Percentiles rank a stretch among this genome's conserved stretches.
Evolutionary conservation across 2,888 invertebrate species (phyloP).

Genomic region (Embidobia sp.): DNA sequence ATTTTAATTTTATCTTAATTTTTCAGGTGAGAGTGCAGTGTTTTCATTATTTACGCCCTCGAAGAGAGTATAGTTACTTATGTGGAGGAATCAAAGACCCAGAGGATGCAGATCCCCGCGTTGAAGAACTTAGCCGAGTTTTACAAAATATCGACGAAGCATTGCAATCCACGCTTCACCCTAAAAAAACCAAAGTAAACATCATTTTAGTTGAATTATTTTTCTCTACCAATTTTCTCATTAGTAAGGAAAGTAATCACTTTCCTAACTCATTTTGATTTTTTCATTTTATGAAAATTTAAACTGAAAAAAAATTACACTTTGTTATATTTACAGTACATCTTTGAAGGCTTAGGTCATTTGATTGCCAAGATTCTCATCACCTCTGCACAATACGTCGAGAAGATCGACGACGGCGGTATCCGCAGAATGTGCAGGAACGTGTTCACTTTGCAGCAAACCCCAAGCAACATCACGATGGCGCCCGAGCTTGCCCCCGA

Average conservation of each 20-base stretch:
- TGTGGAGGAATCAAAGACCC: slow-evolving; percentile 85
- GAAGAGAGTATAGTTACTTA: slow-evolving; percentile 75
- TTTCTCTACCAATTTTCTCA: no score
- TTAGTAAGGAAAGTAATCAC: no score
- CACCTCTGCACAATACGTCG: slow-evolving; percentile 90
- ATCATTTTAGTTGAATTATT: no score
- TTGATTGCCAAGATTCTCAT: slow-evolving; percentile 90
- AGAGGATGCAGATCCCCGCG: slow-evolving; percentile 89
- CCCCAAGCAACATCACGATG: slow-evolving; percentile 91
- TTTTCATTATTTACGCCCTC: slow-evolving; percentile 92
- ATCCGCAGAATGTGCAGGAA: slow-evolving; percentile 93
- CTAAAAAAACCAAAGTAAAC: slow-evolving; percentile 88
- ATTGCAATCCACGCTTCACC: slow-evolving; percentile 88
- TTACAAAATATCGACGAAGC: slow-evolving; percentile 90
- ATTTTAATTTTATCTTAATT: slow-evolving; percentile 46
- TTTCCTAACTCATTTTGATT: no score
- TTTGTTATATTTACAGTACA: slow-evolving; percentile 91
- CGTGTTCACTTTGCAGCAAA: slow-evolving; percentile 92
- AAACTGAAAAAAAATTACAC: no score
- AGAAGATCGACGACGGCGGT: slow-evolving; percentile 90
- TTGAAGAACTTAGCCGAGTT: slow-evolving; percentile 89
- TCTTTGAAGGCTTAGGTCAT: slow-evolving; percentile 94
- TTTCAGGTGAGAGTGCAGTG: slow-evolving; percentile 93
- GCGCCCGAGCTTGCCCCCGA: slow-evolving; percentile 92
- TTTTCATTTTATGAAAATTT: no score